phyloP scores from a whole-genome alignment of 2,797 vertebrate genomes.

The Synanceia verrucosa region DNA sequence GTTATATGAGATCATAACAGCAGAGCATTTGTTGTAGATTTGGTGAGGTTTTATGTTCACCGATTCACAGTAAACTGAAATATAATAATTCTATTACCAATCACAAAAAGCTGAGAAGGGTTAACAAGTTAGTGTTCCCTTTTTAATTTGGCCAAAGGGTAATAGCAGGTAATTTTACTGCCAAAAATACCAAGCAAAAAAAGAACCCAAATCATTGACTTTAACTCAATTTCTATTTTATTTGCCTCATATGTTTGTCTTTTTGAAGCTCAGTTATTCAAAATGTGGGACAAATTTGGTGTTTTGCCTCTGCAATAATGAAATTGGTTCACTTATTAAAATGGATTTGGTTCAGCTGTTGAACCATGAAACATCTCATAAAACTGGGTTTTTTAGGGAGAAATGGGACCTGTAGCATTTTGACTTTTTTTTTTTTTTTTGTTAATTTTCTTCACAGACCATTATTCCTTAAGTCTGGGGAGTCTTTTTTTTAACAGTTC shows the following conservation, averaged over 20 bases:
- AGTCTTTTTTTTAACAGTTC: constrained; percentile 20
- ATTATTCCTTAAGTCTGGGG: background rate
- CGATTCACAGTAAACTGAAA: constrained; percentile 8
- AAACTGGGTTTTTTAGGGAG: constrained; percentile 2
- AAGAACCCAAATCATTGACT: constrained; percentile 23
- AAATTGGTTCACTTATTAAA: constrained; percentile 35
- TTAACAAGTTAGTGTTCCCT: background rate
- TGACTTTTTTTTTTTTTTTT: background rate
- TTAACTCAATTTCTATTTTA: constrained; percentile 38
- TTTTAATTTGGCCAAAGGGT: constrained; percentile 11
- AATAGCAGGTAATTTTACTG: constrained; percentile 11
- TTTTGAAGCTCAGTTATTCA: constrained; percentile 16
- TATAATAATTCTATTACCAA: constrained; percentile 4
- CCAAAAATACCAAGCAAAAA: constrained; percentile 15
- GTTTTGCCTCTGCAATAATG: constrained; percentile 20
- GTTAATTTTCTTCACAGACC: background rate
- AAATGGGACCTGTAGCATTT: constrained; percentile 10
- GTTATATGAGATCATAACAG: constrained; percentile 11
- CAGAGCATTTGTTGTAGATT: constrained; percentile 13
- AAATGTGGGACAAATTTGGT: constrained; percentile 7
- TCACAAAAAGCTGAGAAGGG: constrained; percentile 3
- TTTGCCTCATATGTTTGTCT: constrained; percentile 11
- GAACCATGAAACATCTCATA: constrained; percentile 22
- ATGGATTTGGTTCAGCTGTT: constrained; percentile 35
- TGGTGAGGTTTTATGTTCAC: background rate